Conservation (phyloP, 2,797 vertebrate species). For the Enteromius radiatus region DNA sequence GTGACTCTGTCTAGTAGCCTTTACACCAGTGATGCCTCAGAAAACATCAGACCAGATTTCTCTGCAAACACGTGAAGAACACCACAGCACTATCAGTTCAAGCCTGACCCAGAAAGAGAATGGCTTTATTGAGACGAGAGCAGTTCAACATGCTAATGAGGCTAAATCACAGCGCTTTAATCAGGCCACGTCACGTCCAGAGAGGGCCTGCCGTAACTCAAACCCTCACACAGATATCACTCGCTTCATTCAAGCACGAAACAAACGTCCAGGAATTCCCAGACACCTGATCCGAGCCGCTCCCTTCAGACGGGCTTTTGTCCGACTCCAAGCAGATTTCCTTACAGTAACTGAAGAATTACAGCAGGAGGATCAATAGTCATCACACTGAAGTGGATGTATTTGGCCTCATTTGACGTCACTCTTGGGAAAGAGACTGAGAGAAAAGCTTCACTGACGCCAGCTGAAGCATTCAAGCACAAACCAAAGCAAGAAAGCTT, state of each 20-base stretch:
- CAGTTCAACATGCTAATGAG: constrained; percentile 13
- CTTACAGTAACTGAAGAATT: constrained; percentile 16
- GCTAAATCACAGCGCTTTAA: background rate
- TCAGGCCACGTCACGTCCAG: background rate
- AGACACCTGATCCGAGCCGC: background rate
- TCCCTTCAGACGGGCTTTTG: background rate
- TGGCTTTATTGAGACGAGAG: background rate
- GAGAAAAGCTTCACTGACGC: background rate
- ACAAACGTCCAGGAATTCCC: background rate
- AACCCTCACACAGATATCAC: background rate
- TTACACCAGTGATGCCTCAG: background rate
- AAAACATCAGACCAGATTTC: background rate
- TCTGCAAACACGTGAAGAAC: background rate
- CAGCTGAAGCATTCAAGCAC: too few relatives aligned
- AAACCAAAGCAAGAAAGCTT: too few relatives aligned
- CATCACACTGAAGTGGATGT: background rate
- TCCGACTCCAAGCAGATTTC: constrained; percentile 3
- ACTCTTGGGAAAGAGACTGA: background rate
- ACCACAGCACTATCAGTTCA: background rate
- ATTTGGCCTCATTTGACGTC: background rate
- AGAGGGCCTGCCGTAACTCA: background rate
- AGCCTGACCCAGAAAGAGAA: constrained; percentile 23
- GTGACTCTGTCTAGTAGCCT: background rate
- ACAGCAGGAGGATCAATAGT: background rate
- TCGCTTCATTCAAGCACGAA: background rate